Base-by-base conservation (phyloP, 2,113 vertebrate genomes). In the Archocentrus centrarchus region DNA sequence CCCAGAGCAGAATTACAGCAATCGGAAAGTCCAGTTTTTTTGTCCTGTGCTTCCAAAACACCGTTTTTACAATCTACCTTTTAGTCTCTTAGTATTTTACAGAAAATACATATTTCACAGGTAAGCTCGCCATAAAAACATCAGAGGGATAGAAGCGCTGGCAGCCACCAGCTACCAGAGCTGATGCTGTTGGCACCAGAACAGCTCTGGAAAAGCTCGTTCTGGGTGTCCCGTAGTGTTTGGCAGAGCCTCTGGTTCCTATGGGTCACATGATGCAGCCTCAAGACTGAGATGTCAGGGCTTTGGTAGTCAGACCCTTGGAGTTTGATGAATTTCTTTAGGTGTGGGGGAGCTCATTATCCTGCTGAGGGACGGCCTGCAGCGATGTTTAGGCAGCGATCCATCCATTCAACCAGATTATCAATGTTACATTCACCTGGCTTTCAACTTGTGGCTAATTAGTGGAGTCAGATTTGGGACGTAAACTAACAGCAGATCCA, bases 301-400 rank as follows among this genome's bases (percentile, higher is more conserved):
- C 3, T 35, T 44, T 13, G 41, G 41, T 13, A 6, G 47, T 50
- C 47, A 50, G 15, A 50, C 5, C 14, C 13, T 47, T 15, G 13
- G 14, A 0, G 22, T 50, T 18, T 18, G 11, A 47, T 9, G 11
- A 30, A 30, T 53, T 50, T 53, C 24, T 70, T 47, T 6, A 20
- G 44, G 27, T 70, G 30, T 53, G 17, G 3, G 0, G 7, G 17
- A 32, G 44, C 68, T 73, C 44, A 32, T 53, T 5, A 32, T 73
- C 11, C 66, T 53, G 10, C 27, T 73, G 47, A 53, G 13, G 11
- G 20, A 5, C 44, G 32, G 68, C 32, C 18, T 35, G 27, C 27
- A 20, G 44, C 44, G 32, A 17, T 0, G 44, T 53, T 2, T 27
- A 20, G 44, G 1, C 3, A 1, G 24, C 11, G 44, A 17, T 32